Evolutionary conservation across 2,797 vertebrate species (phyloP).

Genomic region (Sebastes vulpes): DNA sequence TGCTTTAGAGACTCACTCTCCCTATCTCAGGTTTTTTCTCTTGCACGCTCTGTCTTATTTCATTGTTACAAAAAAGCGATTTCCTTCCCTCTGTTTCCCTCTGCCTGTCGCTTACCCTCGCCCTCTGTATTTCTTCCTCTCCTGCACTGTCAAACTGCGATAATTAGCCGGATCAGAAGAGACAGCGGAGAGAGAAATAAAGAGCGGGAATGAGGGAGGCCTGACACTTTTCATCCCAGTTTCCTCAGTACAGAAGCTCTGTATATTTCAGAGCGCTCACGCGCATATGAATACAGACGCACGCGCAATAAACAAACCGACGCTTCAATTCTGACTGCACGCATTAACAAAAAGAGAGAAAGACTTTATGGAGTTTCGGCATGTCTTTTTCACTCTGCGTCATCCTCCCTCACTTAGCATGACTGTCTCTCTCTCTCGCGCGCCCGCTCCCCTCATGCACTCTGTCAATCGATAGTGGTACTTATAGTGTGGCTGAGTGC

Average conservation of each 20-base stretch:
- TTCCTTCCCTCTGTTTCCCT: slow-evolving; percentile 26
- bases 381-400: slow-evolving; percentile 2
- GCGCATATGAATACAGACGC: background rate
- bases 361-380: slow-evolving; percentile 10
- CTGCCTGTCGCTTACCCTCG: slow-evolving; percentile 25
- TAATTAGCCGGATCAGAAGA: slow-evolving; percentile 81
- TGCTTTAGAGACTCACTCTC: slow-evolving; percentile 16
- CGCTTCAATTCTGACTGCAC: background rate
- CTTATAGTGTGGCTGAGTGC: slow-evolving; percentile 77
- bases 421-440: slow-evolving; percentile 12
- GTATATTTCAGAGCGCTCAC: background rate
- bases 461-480: slow-evolving; percentile 73
- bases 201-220: slow-evolving; percentile 57
- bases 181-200: slow-evolving; percentile 48
- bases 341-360: slow-evolving; percentile 13
- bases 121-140: slow-evolving; percentile 45
- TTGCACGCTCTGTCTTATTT: slow-evolving; percentile 25
- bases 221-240: slow-evolving; percentile 59
- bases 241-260: slow-evolving; percentile 18
- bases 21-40: background rate
- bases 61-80: slow-evolving; percentile 34
- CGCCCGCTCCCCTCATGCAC: slow-evolving; percentile 15
- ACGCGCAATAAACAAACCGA: slow-evolving; percentile 34
- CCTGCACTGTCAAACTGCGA: slow-evolving; percentile 66
- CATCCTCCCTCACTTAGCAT: slow-evolving; percentile 29